Evolutionary conservation across 2,113 vertebrate species (phyloP).

Genomic region (Solenodon paradoxus): DNA sequence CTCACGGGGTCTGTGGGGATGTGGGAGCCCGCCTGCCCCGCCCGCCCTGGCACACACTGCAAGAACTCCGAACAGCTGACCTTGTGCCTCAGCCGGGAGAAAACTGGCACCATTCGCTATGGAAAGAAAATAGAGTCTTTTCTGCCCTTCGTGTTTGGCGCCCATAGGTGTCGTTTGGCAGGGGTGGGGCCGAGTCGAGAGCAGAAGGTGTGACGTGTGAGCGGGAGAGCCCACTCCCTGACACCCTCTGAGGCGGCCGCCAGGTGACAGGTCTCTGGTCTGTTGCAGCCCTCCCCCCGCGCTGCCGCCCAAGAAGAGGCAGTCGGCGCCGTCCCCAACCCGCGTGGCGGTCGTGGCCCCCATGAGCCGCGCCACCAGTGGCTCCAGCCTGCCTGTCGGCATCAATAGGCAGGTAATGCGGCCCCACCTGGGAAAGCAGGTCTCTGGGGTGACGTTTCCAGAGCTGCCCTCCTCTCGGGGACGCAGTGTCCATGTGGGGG

Average conservation of each 20-base stretch:
- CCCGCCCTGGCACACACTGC: background rate
- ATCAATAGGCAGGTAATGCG: constrained; percentile 92
- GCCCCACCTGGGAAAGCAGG: background rate
- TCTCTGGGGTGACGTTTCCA: background rate
- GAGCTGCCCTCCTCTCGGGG: background rate
- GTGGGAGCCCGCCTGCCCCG: too few species aligned
- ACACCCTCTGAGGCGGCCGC: too few species aligned
- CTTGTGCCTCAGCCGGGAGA: background rate
- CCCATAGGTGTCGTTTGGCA: background rate
- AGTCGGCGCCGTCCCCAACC: constrained; percentile 94
- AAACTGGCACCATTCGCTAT: background rate
- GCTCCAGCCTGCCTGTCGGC: constrained; percentile 93
- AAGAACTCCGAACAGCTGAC: background rate
- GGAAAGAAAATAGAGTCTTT: background rate
- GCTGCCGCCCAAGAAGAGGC: constrained; percentile 95
- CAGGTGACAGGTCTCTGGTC: too few species aligned
- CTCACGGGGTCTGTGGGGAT: too few species aligned
- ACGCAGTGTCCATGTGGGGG: background rate
- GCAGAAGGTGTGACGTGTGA: background rate
- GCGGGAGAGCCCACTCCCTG: too few species aligned
- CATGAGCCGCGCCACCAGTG: constrained; percentile 93
- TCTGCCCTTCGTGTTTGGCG: background rate
- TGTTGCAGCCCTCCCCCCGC: constrained; percentile 92
- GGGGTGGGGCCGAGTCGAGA: background rate
- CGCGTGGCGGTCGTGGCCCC: constrained; percentile 96